Evolutionary conservation across 1,140 invertebrate genomes (phyloP), one percentile per base, ranked within the genome.

Genomic region (Drosophila serrata): DNA sequence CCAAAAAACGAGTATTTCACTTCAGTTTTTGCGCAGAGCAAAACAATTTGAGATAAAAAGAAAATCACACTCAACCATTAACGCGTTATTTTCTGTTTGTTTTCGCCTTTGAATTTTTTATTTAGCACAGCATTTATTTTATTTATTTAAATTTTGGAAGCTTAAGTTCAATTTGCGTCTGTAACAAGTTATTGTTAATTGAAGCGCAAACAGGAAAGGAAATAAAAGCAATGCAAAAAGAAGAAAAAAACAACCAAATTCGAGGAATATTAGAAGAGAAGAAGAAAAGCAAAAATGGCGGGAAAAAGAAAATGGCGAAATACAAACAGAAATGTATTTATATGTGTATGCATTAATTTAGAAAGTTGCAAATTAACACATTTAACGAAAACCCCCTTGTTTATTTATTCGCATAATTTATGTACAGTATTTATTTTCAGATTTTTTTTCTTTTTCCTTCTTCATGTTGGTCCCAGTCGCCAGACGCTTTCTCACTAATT

Each of bases 111-210:
- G 59, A 61, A 40, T 67, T 61, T 60, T 64, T 75, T 75, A 68
- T 75, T 87, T 87, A 81, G 77, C 81, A 72, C 53, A 11, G 57
- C 61, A 60, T 82, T 84, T 79, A 75, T 75, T 64, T 86, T 87
- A 86, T 87, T 82, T 88, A 86, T 79, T 39, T 75, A 46, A 57
- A 69, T 68, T 75, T 75, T 82, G 65, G 82, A 68, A 81, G 85
- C 76, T 78, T 90, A 68, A 81, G 80, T 77, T 84, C 77, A 84
- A 74, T 84, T 90, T 81, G 85, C 85, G 85, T 61, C 87, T 88
- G 77, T 88, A 88, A 88, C 84, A 88, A 90, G 84, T 90, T 88
- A 81, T 81, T 88, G 84, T 88, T 88, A 88, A 88, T 88, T 88
- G 80, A 88, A 78, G 73, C 64, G 61, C 85, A 88, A 90, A 90